Base-by-base conservation (phyloP, 2,888 invertebrate genomes). In the Euplagia quadripunctaria region DNA sequence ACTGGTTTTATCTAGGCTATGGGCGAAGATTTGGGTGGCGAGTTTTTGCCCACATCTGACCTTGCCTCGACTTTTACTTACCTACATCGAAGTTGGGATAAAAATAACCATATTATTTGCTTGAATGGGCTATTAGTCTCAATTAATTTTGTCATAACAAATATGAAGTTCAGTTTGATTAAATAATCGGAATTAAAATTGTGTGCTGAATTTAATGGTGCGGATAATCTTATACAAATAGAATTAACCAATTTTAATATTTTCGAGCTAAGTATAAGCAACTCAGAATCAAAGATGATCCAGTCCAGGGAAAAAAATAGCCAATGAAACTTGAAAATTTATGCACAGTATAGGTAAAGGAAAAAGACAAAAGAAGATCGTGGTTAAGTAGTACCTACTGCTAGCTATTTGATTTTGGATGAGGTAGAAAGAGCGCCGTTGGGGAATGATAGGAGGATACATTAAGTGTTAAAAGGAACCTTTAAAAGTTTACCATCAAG, bases 41-140 rank as follows among this genome's bases (percentile, higher is more conserved):
- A 83, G 82, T 88, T 90, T 90, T 90, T 88, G 87, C 79, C 73
- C 73, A 77, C 71, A 46, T 16, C 41, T 81, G 86, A 90, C 91
- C 91, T 91, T 91, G 88, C 72, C 16, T 65, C 82, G 89, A 89
- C 89, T 90, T 89, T 89, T 89, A 89, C 88, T 86, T 88, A 87
- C 87, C 86, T 86, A 88, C 90, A 85, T 84, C 89, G 88, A 83
- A 80, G 89, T 86, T 86, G 82, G 79, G 61, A 84, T 85, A 83
- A 86, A 85, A 86, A 86, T 85, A 83, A 80, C 84, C 76, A 83
- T 86, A 81, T 84, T 83, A 82, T 85, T 85, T 85, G 82, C 86
- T 80, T 71, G 83, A 83, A 79, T 80, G 82, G 86, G 79, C 86
- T 87, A 88, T 87, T 86, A 87, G 86, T 86, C 84, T 84, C 85